A percentile compares a stretch with the other conserved stretches of the same genome.
Evolutionary conservation across 2,797 vertebrate genomes (phyloP).

Genomic region (Smutsia temminckii): DNA sequence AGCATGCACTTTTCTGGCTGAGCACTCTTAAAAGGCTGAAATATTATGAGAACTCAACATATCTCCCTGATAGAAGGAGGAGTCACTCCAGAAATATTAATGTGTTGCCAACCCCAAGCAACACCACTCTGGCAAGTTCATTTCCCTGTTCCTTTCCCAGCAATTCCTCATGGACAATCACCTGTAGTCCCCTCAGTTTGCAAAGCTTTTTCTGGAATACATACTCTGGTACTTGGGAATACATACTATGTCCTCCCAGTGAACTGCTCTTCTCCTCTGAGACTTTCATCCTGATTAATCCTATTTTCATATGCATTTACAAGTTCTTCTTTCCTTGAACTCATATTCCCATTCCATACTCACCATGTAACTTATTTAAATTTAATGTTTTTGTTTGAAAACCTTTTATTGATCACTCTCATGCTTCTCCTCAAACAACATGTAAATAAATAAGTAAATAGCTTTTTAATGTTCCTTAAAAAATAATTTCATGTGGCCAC

Average conservation of each 20-base stretch:
- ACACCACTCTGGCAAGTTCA: background rate
- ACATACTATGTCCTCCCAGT: background rate
- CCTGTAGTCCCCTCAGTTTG: background rate
- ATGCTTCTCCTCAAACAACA: background rate
- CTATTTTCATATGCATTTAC: background rate
- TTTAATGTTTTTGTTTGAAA: constrained; percentile 19
- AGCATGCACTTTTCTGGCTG: background rate
- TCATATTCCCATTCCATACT: background rate
- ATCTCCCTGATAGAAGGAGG: background rate
- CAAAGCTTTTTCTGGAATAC: background rate
- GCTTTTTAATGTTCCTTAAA: background rate
- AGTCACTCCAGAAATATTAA: background rate
- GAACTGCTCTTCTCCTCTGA: background rate
- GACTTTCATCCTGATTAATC: background rate
- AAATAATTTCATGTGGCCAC: background rate
- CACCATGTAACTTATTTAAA: background rate
- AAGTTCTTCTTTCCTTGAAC: background rate
- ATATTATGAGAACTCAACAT: background rate
- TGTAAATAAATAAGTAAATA: background rate
- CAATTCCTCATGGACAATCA: background rate
- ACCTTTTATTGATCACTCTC: background rate
- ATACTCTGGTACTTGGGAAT: background rate
- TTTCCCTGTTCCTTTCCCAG: background rate
- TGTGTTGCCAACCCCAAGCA: background rate
- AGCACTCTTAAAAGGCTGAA: background rate